Evolutionary conservation across 2,888 invertebrate genomes (phyloP).

Genomic region (Torymus texanus): DNA sequence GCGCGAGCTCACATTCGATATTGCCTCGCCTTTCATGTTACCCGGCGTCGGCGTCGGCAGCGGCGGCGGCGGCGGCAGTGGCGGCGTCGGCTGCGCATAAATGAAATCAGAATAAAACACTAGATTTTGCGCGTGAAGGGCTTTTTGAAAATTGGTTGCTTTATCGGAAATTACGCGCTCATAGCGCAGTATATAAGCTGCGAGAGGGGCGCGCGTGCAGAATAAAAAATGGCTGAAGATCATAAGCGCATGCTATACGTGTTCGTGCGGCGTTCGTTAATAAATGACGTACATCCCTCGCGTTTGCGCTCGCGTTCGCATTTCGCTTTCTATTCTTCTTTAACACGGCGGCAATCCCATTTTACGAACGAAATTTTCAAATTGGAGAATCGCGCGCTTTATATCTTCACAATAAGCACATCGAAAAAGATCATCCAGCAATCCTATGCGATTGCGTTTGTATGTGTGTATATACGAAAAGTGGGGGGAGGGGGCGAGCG

Average conservation of each 20-base stretch:
- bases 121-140: constrained; percentile 46
- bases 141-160: constrained; percentile 54
- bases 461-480: no score
- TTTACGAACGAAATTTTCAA: constrained; percentile 33
- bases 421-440: constrained; percentile 36
- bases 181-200: constrained; percentile 27
- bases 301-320: not conserved
- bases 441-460: constrained; percentile 28
- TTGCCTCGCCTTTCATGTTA: constrained; percentile 42
- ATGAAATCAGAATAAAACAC: constrained; percentile 55
- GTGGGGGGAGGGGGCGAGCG: no score
- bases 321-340: constrained; percentile 18
- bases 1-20: constrained; percentile 26
- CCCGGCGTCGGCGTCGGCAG: not conserved
- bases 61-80: no score
- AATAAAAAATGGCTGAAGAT: constrained; percentile 47
- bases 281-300: constrained; percentile 29
- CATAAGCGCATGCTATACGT: not conserved
- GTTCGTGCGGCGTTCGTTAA: constrained; percentile 13
- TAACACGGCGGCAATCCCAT: constrained; percentile 21
- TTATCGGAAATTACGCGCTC: constrained; percentile 51
- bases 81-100: constrained; percentile 32
- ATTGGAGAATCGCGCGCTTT: constrained; percentile 30
- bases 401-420: constrained; percentile 18
- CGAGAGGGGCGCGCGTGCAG: not conserved